Conservation (phyloP, 1,140 invertebrate species). For the Branchinecta lindahli region DNA sequence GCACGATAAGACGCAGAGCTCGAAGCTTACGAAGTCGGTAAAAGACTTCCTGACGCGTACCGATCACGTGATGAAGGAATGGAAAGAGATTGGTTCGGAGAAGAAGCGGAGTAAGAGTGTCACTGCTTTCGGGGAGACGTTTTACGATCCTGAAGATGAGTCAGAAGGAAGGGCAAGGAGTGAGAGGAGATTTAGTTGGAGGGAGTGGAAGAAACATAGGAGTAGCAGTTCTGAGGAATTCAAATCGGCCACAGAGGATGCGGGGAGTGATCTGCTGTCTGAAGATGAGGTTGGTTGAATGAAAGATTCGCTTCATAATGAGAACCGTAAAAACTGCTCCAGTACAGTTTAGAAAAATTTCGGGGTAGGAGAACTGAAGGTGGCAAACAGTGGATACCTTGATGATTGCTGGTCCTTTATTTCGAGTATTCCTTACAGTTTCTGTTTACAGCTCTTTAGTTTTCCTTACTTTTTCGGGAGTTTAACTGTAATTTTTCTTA, state of each 20-base stretch:
- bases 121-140: neutral
- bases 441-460: too few relatives aligned
- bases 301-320: neutral
- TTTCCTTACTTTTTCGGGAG: too few relatives aligned
- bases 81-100: conserved; percentile 38
- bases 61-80: conserved; percentile 70
- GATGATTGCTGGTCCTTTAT: too few relatives aligned
- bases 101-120: conserved; percentile 12
- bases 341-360: too few relatives aligned
- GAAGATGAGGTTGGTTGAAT: conserved; percentile 17
- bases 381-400: too few relatives aligned
- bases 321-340: neutral
- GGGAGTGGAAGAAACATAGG: neutral
- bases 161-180: neutral
- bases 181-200: neutral
- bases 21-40: conserved; percentile 53
- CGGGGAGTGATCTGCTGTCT: neutral
- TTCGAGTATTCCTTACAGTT: too few relatives aligned
- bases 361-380: too few relatives aligned
- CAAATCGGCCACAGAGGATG: neutral
- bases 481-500: too few relatives aligned
- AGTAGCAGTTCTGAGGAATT: neutral
- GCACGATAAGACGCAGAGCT: conserved; percentile 54
- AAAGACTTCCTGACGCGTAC: conserved; percentile 59
- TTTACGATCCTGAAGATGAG: conserved; percentile 6